Percentiles rank a stretch among this genome's conserved stretches.
Evolutionary conservation across 1,140 invertebrate species (phyloP).

Genomic region (Hyphantria cunea): DNA sequence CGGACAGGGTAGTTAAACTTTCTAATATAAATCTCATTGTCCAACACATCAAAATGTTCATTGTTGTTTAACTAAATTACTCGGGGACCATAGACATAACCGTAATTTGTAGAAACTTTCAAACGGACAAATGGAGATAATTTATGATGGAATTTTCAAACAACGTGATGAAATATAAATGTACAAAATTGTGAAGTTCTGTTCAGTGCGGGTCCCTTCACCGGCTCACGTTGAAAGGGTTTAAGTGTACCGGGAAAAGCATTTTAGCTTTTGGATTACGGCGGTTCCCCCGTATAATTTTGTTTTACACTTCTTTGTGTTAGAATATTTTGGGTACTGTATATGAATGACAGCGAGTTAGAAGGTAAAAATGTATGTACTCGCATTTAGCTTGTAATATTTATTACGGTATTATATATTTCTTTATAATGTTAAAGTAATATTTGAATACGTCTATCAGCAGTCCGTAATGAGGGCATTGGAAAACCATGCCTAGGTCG

Average conservation of each 20-base stretch:
- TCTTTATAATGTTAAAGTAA: too few species aligned
- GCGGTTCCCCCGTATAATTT: constrained; percentile 18
- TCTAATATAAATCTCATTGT: too few species aligned
- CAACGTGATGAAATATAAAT: constrained; percentile 28
- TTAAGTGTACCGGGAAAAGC: constrained; percentile 27
- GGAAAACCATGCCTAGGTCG: too few species aligned
- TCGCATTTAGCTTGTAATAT: too few species aligned
- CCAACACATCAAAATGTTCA: too few species aligned
- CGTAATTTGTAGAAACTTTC: constrained; percentile 27
- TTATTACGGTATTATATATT: too few species aligned
- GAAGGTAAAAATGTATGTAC: too few species aligned
- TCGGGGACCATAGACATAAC: constrained; percentile 2
- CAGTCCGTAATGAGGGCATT: too few species aligned
- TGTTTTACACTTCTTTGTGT: constrained; percentile 15
- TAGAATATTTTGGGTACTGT: constrained; percentile 10
- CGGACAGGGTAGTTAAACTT: background rate
- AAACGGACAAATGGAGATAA: constrained; percentile 24
- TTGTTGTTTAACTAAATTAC: too few species aligned
- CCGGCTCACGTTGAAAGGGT: constrained; percentile 27
- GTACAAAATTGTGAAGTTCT: constrained; percentile 25
- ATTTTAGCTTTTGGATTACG: constrained; percentile 28
- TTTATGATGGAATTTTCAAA: constrained; percentile 11
- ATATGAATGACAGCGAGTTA: too few species aligned
- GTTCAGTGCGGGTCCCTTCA: constrained; percentile 19
- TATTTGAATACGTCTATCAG: too few species aligned